These are phyloP conservation scores for Erpornis zantholeuca DNA, from an alignment of 2,113 vertebrate genomes.

Conservation along the genomic window DNA sequence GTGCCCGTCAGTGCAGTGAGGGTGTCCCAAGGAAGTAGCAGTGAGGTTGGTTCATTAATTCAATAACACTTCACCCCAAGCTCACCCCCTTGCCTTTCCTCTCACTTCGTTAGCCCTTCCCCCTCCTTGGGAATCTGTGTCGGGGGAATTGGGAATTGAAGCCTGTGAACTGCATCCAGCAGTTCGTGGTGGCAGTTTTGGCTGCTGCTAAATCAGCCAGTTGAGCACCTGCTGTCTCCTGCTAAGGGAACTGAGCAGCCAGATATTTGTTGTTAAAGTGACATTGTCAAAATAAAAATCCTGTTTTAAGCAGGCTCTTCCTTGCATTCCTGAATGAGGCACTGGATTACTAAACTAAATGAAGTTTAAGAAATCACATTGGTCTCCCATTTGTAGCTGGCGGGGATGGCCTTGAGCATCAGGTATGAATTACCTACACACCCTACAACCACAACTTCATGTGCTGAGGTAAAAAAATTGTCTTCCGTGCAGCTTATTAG, in stretches of 20 bases:
- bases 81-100: neutral
- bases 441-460: conserved; percentile 20
- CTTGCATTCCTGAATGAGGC: neutral
- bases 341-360: neutral
- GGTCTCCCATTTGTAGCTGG: conserved; percentile 14
- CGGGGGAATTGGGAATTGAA: conserved; percentile 34
- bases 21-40: neutral
- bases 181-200: conserved; percentile 28
- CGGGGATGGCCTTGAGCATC: conserved; percentile 9
- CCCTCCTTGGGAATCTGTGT: conserved; percentile 38
- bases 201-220: conserved; percentile 53
- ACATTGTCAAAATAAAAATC: conserved; percentile 5
- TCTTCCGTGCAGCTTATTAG: conserved; percentile 51
- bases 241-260: neutral
- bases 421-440: conserved; percentile 19
- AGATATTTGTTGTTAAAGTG: conserved; percentile 44
- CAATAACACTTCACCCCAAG: conserved; percentile 5
- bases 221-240: conserved; percentile 63
- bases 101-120: conserved; percentile 16
- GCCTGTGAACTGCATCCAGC: conserved; percentile 53
- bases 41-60: neutral
- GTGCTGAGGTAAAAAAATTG: conserved; percentile 35
- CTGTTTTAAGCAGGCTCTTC: neutral
- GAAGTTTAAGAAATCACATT: neutral
- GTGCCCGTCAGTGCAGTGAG: neutral